These are phyloP conservation scores for Mesochorus sp. DNA, from an alignment of 2,888 invertebrate genomes.

Conservation along the genomic window DNA sequence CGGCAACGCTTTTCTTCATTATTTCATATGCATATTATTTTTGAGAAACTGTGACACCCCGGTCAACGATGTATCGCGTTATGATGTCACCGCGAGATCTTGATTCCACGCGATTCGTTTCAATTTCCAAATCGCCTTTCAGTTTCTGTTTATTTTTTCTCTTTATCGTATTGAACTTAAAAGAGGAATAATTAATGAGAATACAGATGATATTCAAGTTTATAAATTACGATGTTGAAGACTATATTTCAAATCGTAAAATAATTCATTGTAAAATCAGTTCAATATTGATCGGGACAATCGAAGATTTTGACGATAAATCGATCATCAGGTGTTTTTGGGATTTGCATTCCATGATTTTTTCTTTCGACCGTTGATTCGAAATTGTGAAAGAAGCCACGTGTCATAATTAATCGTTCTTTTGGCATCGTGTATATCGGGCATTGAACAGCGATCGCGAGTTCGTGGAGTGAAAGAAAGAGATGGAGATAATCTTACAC, in stretches of 20 bases:
- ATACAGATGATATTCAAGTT: not conserved
- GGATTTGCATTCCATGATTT: not conserved
- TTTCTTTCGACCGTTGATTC: not conserved
- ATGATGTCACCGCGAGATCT: slow-evolving; percentile 26
- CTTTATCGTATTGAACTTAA: not conserved
- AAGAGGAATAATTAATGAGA: not conserved
- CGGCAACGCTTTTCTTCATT: slow-evolving; percentile 66
- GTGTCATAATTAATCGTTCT: not conserved
- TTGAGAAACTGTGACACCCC: slow-evolving; percentile 40
- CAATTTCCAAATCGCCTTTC: slow-evolving; percentile 53
- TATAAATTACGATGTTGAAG: not conserved
- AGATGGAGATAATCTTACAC: slow-evolving; percentile 1
- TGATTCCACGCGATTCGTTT: slow-evolving; percentile 36
- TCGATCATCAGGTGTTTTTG: no score
- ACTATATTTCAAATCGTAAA: not conserved
- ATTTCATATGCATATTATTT: no score
- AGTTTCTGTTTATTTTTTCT: not conserved
- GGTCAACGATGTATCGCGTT: not conserved
- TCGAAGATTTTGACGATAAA: no score
- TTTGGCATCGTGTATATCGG: not conserved
- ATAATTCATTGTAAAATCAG: not conserved
- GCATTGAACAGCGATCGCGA: slow-evolving; percentile 19
- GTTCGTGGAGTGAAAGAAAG: not conserved
- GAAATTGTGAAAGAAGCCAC: not conserved
- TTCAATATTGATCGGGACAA: not conserved